phyloP scores from a whole-genome alignment of 2,797 vertebrate species.

The Bradypodion ventrale region DNA sequence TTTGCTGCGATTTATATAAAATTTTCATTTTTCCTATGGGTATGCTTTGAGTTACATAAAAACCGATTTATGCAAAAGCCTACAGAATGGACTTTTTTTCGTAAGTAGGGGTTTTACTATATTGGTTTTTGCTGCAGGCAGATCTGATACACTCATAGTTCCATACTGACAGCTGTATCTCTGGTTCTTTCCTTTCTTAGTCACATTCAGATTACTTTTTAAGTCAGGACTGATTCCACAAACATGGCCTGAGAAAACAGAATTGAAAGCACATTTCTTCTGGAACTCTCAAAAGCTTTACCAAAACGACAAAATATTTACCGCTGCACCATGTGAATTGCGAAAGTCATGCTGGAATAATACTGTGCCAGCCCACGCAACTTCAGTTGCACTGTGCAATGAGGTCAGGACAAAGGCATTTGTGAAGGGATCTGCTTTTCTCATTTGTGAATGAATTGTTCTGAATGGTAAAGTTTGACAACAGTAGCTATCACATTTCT shows the following conservation, averaged over 20 bases:
- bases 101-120: too few relatives aligned
- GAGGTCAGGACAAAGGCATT: constrained; percentile 74
- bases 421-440: constrained; percentile 75
- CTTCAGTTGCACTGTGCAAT: constrained; percentile 21
- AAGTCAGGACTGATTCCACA: not conserved
- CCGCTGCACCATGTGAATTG: not conserved
- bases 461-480: constrained; percentile 76
- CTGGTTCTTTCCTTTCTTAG: constrained; percentile 10
- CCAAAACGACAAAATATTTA: constrained; percentile 32
- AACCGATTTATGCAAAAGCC: too few relatives aligned
- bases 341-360: constrained; percentile 45
- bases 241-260: constrained; percentile 25
- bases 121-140: constrained; percentile 5
- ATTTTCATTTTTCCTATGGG: too few relatives aligned
- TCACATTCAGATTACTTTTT: not conserved
- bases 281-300: constrained; percentile 13
- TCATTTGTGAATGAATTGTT: constrained; percentile 77
- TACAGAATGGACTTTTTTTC: too few relatives aligned
- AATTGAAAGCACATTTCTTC: constrained; percentile 34
- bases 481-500: constrained; percentile 80
- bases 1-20: too few relatives aligned
- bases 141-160: not conserved
- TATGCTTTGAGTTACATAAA: too few relatives aligned
- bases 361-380: constrained; percentile 36
- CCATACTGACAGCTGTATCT: constrained; percentile 20